A percentile compares a stretch with the other conserved stretches of the same genome.
Evolutionary conservation across 2,797 vertebrate genomes (phyloP).

Genomic region (Thripadectes ignobilis): DNA sequence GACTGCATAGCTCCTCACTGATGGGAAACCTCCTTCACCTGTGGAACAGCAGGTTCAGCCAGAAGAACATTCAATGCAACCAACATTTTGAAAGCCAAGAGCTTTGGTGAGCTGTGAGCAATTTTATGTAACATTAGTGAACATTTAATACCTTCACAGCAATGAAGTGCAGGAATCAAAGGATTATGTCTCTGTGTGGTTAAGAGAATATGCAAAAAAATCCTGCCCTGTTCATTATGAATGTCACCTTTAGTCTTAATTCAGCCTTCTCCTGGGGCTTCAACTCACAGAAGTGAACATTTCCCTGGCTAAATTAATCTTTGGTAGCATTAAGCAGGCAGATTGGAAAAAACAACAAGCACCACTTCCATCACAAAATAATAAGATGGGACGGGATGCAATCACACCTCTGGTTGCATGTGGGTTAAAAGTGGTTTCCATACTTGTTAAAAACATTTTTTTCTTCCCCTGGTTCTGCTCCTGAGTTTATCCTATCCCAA

Average conservation of each 20-base stretch:
- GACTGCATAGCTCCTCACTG: not conserved
- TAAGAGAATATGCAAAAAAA: not conserved
- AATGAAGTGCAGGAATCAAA: not conserved
- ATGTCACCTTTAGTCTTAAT: not conserved
- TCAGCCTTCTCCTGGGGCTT: not conserved
- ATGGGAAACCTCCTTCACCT: not conserved
- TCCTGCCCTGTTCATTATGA: not conserved
- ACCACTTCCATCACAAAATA: not conserved
- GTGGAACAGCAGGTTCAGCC: not conserved
- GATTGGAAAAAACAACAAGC: not conserved
- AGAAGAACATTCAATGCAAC: not conserved
- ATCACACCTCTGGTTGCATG: not conserved
- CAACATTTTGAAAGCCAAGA: not conserved
- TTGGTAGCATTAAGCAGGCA: not conserved
- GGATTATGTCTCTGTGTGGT: not conserved
- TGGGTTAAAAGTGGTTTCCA: not conserved
- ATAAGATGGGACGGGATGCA: not conserved
- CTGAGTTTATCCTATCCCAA: not conserved
- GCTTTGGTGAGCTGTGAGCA: not conserved
- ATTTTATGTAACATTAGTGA: not conserved
- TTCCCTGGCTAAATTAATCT: not conserved
- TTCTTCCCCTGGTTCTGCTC: not conserved
- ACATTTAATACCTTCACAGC: not conserved
- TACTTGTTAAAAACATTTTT: not conserved
- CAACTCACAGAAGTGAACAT: not conserved